A percentile compares a stretch with the other conserved stretches of the same genome.
Conservation (phyloP, 35 echinoderm and acorn worm species). For the Lytechinus pictus region DNA sequence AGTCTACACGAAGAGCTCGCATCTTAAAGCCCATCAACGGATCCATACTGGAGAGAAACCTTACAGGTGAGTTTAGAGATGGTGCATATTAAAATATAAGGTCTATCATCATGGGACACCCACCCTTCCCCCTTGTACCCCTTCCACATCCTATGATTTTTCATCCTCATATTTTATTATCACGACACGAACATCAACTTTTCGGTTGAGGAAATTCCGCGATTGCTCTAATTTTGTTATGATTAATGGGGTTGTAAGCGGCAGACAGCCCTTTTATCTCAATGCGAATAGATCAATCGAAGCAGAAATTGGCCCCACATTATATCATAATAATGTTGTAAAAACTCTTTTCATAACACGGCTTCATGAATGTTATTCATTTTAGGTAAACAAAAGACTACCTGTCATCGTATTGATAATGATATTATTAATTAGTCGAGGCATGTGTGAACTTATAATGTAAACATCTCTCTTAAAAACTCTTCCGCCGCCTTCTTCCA, state of each 20-base stretch:
- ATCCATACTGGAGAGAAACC: slow-evolving; percentile 98
- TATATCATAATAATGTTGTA: not conserved
- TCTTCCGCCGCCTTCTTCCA: no score
- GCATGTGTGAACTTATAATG: no score
- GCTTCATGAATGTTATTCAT: not conserved
- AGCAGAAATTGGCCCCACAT: not conserved
- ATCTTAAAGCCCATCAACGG: slow-evolving; percentile 93
- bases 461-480: no score
- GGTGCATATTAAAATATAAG: not conserved
- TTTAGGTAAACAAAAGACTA: not conserved
- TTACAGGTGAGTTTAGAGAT: slow-evolving; percentile 54
- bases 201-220: not conserved
- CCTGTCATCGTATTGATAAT: not conserved
- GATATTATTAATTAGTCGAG: no score
- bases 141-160: not conserved
- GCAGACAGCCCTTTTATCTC: not conserved
- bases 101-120: not conserved
- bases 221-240: not conserved
- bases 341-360: not conserved
- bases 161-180: not conserved
- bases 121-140: not conserved
- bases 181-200: not conserved
- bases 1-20: slow-evolving; percentile 92
- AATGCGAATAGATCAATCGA: not conserved
- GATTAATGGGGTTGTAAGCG: not conserved